These are phyloP conservation scores for Drosophila sp. DNA, from an alignment of 1,140 invertebrate species.

Conservation along the genomic window DNA sequence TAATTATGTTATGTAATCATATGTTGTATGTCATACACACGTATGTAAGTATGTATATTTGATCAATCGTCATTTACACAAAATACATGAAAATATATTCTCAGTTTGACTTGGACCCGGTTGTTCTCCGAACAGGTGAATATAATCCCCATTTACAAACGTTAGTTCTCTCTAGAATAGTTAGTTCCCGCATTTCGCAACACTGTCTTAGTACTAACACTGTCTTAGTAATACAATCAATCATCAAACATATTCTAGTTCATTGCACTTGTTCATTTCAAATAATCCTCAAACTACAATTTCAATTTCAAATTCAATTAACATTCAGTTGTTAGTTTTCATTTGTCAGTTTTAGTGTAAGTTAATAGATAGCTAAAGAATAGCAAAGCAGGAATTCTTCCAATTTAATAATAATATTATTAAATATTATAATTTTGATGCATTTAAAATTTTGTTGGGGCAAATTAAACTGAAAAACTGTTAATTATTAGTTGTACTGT, in stretches of 20 bases:
- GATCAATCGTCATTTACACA: constrained; percentile 41
- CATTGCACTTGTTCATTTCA: constrained; percentile 24
- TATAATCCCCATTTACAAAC: constrained; percentile 19
- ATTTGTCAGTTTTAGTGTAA: constrained; percentile 3
- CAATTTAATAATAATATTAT: constrained; percentile 13
- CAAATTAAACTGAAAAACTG: background rate
- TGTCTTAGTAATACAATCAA: constrained; percentile 19
- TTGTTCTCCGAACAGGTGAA: constrained; percentile 75
- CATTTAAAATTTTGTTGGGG: background rate
- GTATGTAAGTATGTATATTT: constrained; percentile 9
- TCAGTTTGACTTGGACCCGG: constrained; percentile 77
- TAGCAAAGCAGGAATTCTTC: constrained; percentile 14
- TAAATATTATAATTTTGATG: background rate
- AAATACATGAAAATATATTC: constrained; percentile 73
- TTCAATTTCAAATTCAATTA: constrained; percentile 48
- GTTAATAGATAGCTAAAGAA: constrained; percentile 21
- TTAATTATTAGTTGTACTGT: constrained; percentile 14
- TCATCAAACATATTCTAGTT: constrained; percentile 10
- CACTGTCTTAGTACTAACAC: constrained; percentile 25
- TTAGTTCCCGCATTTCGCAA: constrained; percentile 18
- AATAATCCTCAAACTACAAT: constrained; percentile 67
- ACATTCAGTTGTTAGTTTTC: background rate
- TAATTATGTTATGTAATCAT: constrained; percentile 14
- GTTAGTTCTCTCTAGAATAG: background rate
- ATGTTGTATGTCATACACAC: background rate